Evolutionary conservation across 2,888 invertebrate species (phyloP).

Genomic region (Yponomeuta cagnagella): DNA sequence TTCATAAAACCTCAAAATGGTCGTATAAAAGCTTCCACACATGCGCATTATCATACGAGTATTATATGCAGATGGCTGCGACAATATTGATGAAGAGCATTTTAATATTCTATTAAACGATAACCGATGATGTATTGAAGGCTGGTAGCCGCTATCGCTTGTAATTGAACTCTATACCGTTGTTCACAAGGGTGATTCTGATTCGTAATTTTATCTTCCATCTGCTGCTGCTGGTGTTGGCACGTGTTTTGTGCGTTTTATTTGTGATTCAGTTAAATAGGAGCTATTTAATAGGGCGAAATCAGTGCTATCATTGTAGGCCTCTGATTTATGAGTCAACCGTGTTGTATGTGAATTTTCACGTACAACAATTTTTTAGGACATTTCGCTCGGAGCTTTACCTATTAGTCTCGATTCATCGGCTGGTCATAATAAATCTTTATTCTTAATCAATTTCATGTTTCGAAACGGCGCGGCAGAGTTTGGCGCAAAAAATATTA

Average conservation of each 20-base stretch:
- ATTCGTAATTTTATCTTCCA: constrained; percentile 35
- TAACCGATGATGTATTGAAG: constrained; percentile 40
- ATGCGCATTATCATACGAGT: constrained; percentile 22
- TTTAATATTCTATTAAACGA: constrained; percentile 63
- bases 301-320: constrained; percentile 52
- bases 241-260: constrained; percentile 45
- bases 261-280: constrained; percentile 60
- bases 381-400: neutral
- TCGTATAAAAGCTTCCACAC: constrained; percentile 11
- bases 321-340: constrained; percentile 59
- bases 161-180: constrained; percentile 18
- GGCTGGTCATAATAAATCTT: constrained; percentile 18
- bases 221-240: constrained; percentile 40
- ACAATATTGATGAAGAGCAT: constrained; percentile 46
- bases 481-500: constrained; percentile 60
- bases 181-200: constrained; percentile 32
- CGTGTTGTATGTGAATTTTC: constrained; percentile 43
- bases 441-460: constrained; percentile 19
- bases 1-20: constrained; percentile 10
- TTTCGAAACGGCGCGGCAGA: constrained; percentile 41
- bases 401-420: constrained; percentile 13
- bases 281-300: constrained; percentile 54
- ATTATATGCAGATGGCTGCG: constrained; percentile 46
- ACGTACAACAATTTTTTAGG: constrained; percentile 5
- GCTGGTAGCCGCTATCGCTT: constrained; percentile 16